A percentile compares a stretch with the other conserved stretches of the same genome.
Conservation (phyloP, 2,113 vertebrate species). For the Clarias batrachus region DNA sequence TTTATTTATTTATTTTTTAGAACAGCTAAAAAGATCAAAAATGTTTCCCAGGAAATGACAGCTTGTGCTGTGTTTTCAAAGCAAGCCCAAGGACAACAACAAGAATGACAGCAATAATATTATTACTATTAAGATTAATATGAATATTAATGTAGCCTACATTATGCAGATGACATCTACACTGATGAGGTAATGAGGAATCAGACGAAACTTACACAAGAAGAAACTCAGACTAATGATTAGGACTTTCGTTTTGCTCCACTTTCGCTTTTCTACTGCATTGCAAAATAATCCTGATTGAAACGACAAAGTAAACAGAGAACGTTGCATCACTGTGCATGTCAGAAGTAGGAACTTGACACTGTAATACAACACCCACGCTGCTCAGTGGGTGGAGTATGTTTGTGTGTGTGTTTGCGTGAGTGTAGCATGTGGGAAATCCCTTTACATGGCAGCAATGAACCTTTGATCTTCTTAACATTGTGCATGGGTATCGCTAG, state of each 20-base stretch:
- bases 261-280: neutral
- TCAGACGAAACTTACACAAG: neutral
- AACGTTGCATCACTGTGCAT: constrained; percentile 4
- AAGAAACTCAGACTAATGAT: neutral
- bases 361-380: neutral
- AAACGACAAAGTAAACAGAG: neutral
- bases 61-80: neutral
- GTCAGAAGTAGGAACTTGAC: neutral
- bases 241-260: neutral
- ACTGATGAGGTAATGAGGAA: neutral
- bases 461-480: neutral
- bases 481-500: neutral
- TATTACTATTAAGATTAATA: neutral
- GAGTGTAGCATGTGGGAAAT: neutral
- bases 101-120: neutral
- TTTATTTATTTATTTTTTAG: no score
- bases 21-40: neutral
- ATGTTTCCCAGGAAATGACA: neutral
- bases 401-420: no score
- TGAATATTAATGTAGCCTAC: neutral
- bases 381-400: neutral
- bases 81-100: neutral
- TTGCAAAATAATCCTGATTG: neutral
- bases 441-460: neutral
- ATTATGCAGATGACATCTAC: neutral